Evolutionary conservation across 1,140 invertebrate genomes (phyloP).

Genomic region (Hetaerina americana): DNA sequence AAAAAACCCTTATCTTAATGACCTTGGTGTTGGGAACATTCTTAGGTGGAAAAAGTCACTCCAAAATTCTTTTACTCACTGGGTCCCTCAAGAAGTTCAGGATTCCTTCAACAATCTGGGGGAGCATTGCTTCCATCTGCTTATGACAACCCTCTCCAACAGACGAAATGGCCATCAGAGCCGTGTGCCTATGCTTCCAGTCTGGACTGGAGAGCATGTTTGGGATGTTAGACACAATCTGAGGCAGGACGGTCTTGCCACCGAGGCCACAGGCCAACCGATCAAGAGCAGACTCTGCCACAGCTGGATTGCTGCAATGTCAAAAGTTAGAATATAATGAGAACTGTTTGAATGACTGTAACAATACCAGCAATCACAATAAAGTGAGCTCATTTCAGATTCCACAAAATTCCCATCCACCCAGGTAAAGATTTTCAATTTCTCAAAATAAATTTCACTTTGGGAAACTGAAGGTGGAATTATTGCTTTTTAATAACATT

Average conservation of each 20-base stretch:
- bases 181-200: constrained; percentile 84
- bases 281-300: constrained; percentile 93
- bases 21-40: neutral
- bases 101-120: constrained; percentile 80
- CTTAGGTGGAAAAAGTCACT: constrained; percentile 3
- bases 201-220: constrained; percentile 71
- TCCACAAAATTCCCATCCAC: too few relatives aligned
- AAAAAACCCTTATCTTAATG: neutral
- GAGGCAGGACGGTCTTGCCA: constrained; percentile 86
- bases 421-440: too few relatives aligned
- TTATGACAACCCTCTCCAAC: constrained; percentile 97
- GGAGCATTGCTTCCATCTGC: constrained; percentile 90
- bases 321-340: too few relatives aligned
- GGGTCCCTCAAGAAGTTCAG: constrained; percentile 78
- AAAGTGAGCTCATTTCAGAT: too few relatives aligned
- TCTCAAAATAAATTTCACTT: too few relatives aligned
- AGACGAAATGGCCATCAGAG: constrained; percentile 95
- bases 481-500: too few relatives aligned
- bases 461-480: too few relatives aligned
- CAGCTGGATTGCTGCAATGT: constrained; percentile 69
- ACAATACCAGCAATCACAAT: too few relatives aligned
- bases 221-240: constrained; percentile 74
- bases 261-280: constrained; percentile 89
- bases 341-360: too few relatives aligned
- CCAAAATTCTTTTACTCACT: too few relatives aligned